phyloP scores from a whole-genome alignment of 1,140 invertebrate genomes.

The Teleogryllus occipitalis region DNA sequence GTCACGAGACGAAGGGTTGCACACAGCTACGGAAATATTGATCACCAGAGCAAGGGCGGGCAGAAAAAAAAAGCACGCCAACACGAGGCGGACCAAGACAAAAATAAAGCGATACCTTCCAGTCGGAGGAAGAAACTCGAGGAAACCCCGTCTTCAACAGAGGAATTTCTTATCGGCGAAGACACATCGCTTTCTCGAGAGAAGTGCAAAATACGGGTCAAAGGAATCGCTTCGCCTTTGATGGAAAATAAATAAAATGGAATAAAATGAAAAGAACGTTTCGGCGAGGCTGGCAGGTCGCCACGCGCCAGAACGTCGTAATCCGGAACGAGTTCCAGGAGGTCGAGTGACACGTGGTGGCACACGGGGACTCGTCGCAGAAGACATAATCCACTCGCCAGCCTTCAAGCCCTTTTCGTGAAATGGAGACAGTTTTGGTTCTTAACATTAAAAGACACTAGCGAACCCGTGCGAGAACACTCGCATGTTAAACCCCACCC shows the following conservation, averaged over 20 bases:
- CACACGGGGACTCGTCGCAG: no score
- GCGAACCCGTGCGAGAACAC: no score
- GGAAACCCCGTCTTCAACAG: not conserved
- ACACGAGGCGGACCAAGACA: not conserved
- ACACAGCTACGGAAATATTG: not conserved
- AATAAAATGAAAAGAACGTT: not conserved
- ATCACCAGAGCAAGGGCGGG: not conserved
- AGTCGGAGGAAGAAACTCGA: not conserved
- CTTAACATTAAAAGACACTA: no score
- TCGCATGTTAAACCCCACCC: no score
- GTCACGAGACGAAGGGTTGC: no score
- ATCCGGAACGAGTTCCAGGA: not conserved
- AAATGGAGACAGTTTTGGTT: no score
- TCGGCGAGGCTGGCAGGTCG: not conserved
- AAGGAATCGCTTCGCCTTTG: not conserved
- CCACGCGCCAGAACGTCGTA: not conserved
- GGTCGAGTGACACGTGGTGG: no score
- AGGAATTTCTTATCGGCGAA: not conserved
- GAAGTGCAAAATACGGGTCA: not conserved
- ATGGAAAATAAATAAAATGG: not conserved
- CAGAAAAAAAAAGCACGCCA: not conserved
- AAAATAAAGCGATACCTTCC: not conserved
- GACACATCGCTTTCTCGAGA: not conserved
- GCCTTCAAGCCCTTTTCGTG: no score
- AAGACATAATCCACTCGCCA: no score